Conservation (phyloP, 1,140 invertebrate genomes). For the Zaprionus davidi region DNA sequence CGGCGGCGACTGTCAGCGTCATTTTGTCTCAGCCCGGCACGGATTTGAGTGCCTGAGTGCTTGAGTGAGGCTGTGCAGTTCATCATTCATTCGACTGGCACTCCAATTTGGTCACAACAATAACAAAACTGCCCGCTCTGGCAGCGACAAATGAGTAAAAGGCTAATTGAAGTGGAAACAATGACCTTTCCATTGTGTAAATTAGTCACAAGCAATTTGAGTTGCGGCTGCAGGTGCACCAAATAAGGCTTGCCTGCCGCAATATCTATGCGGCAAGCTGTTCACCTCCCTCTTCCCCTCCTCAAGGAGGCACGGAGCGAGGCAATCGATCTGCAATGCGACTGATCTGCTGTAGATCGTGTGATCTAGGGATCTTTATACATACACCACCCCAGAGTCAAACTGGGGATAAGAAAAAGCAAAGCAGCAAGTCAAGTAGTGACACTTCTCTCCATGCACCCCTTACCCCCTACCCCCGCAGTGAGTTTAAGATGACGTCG, state of each 20-base stretch:
- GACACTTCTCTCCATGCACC: constrained; percentile 60
- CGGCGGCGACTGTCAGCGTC: constrained; percentile 27
- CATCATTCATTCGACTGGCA: constrained; percentile 42
- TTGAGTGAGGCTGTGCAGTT: constrained; percentile 33
- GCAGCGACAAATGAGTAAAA: constrained; percentile 41
- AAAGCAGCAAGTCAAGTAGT: constrained; percentile 65
- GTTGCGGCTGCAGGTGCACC: constrained; percentile 49
- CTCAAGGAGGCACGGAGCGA: not conserved
- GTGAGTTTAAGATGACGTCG: constrained; percentile 57
- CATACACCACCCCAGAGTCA: no score
- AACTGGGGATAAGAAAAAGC: constrained; percentile 54
- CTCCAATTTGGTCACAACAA: constrained; percentile 64
- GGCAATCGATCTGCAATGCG: not conserved
- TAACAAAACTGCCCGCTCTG: constrained; percentile 22
- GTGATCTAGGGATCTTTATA: not conserved
- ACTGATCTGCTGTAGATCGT: not conserved
- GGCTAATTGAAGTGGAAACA: constrained; percentile 81
- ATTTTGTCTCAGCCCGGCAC: constrained; percentile 59
- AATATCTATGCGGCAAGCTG: constrained; percentile 11
- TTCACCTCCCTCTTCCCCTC: not conserved
- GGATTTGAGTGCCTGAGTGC: not conserved
- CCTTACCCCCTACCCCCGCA: not conserved
- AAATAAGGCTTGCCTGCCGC: constrained; percentile 30
- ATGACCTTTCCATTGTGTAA: constrained; percentile 76
- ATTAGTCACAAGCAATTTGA: constrained; percentile 76